These are phyloP conservation scores for Amaurobius ferox DNA, from an alignment of 2,888 invertebrate species.

Conservation along the genomic window DNA sequence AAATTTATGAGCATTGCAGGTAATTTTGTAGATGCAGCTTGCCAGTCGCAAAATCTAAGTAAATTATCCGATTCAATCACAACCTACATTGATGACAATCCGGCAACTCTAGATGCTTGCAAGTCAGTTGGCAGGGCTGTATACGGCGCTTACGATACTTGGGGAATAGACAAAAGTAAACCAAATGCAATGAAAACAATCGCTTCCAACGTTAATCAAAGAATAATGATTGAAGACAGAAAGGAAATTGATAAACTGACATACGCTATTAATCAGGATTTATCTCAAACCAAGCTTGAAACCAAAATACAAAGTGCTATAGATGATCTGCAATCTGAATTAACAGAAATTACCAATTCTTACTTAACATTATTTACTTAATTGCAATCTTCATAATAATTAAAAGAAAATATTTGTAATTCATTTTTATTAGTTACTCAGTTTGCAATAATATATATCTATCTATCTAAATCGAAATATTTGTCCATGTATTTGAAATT, in stretches of 20 bases:
- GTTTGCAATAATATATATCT: too few relatives aligned
- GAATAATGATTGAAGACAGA: slow-evolving; percentile 10
- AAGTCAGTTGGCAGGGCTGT: slow-evolving; percentile 32
- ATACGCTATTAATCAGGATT: background rate
- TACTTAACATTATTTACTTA: background rate
- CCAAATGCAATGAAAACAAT: background rate
- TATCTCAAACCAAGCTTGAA: slow-evolving; percentile 26
- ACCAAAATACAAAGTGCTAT: slow-evolving; percentile 34
- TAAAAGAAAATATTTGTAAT: slow-evolving; percentile 2
- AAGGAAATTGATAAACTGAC: slow-evolving; percentile 5
- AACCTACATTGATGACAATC: slow-evolving; percentile 34
- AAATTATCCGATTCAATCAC: slow-evolving; percentile 5
- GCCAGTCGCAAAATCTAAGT: background rate
- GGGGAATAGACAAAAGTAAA: background rate
- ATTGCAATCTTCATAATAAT: background rate
- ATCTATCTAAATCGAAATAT: too few relatives aligned
- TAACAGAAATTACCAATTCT: slow-evolving; percentile 15
- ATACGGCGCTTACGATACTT: slow-evolving; percentile 33
- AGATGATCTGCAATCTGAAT: slow-evolving; percentile 10
- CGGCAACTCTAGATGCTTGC: slow-evolving; percentile 40
- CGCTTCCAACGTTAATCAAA: background rate
- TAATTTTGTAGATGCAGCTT: slow-evolving; percentile 6
- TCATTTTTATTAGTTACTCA: background rate
- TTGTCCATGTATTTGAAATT: too few relatives aligned
- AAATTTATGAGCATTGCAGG: background rate